Base-by-base conservation (phyloP, 2,888 invertebrate genomes). In the Acronicta aceris region DNA sequence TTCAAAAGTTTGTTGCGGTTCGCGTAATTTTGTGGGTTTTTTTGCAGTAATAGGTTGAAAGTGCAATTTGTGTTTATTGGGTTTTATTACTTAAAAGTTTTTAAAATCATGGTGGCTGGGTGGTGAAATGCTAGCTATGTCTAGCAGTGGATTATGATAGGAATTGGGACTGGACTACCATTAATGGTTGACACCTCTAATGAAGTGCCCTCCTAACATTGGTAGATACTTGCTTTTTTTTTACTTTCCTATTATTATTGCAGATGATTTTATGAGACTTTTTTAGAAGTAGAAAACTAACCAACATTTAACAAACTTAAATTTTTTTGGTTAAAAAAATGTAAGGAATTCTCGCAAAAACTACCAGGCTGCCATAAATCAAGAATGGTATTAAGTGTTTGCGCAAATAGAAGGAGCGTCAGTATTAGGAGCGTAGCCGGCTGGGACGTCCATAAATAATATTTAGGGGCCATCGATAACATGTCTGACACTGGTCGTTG, bases 391-490 rank as follows among this genome's bases (percentile, higher is more conserved):
- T 61, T 79, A 82, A 84, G 84, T 85, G 82, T 84, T 85, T 84
- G 86, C 83, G 86, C 87, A 89, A 90, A 91, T 88, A 88, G 79
- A 80, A 78, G 77, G 79, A 81, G 80, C 80, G 77, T 83, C 83
- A 82, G 78, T 78, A 71, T 73, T 76, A 61, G 71, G 72, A 83
- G 71, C 79, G 76, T 77, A 84, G 82, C 86, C 75, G 86, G 79
- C 76, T 74, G 81, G 85, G 82, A 82, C 82, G 80, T 65, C 71
- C 78, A 91, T 93, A 93, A 93, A 93, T 93, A 90, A 90, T 89
- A 87, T 89, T 88, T 84, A 88, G 84, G 73, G 75, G 77, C 81
- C 81, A 83, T 85, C 85, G 83, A 87, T 87, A 86, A 84, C 80
- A 48, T 59, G 71, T 71, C 77, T 74, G 81, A 79, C 83, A 79